Evolutionary conservation across 2,113 vertebrate species (phyloP), one percentile per base, ranked within the genome.

Genomic region (Oreotragus oreotragus): DNA sequence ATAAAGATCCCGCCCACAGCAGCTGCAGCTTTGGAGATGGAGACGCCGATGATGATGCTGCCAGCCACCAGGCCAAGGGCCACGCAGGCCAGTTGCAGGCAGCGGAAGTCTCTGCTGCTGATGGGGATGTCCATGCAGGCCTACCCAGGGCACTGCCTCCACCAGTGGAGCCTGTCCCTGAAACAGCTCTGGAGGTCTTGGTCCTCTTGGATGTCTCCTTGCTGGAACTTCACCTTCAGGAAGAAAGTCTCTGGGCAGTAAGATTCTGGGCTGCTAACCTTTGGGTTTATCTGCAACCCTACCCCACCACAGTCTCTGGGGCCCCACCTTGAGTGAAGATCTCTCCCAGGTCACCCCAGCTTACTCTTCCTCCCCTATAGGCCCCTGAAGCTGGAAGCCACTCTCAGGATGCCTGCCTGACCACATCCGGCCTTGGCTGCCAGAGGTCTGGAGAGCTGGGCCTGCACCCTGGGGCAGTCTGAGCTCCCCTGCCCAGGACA

Each of bases 11-110:
- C 99, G 15, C 99, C 99, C 66, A 99, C 98, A 3, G 99, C 99
- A 92, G 99, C 99, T 14, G 99, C 99, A 7, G 99, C 99, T 90
- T 99, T 99, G 93, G 99, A 99, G 90, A 99, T 97, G 15, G 99
- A 99, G 87, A 99, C 98, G 1, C 99, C 99, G 1, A 99, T 99
- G 98, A 99, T 99, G 98, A 99, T 99, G 98, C 99, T 99, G 95
- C 99, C 99, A 0, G 99, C 99, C 98, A 99, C 99, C 30, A 99
- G 99, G 98, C 99, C 97, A 27, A 99, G 98, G 97, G 99, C 98
- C 97, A 99, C 98, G 0, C 99, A 99, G 94, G 99, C 99, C 98
- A 99, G 99, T 98, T 99, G 99, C 91, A 99, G 99, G 97, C 99
- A 99, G 97, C 98, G 99, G 98, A 99, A 99, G 98, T 99, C 98